A percentile compares a stretch with the other conserved stretches of the same genome.
These are phyloP conservation scores for Gisinianus flammeolus DNA, from an alignment of 2,888 invertebrate genomes.

Conservation along the genomic window DNA sequence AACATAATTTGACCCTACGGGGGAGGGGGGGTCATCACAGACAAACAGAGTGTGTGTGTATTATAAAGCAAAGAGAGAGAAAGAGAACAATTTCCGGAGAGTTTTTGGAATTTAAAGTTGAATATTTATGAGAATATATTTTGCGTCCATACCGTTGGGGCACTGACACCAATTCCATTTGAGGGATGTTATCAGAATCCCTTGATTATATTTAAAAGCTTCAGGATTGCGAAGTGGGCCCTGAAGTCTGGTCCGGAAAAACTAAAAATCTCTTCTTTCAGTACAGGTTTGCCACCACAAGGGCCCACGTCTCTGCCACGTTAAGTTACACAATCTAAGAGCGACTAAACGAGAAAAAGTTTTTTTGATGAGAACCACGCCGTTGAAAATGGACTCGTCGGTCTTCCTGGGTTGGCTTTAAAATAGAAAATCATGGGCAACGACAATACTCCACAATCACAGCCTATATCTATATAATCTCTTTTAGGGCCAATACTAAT, in stretches of 20 bases:
- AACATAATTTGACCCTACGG: no score
- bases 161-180: constrained; percentile 37
- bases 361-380: constrained; percentile 23
- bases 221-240: constrained; percentile 30
- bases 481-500: no score
- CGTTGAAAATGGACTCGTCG: constrained; percentile 29
- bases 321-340: constrained; percentile 35
- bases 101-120: no score
- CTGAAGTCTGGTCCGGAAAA: constrained; percentile 26
- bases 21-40: no score
- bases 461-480: no score
- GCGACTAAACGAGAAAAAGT: constrained; percentile 31
- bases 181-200: not conserved
- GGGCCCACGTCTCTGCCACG: constrained; percentile 33
- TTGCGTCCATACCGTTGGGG: constrained; percentile 30
- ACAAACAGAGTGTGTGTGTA: no score
- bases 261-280: not conserved
- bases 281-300: constrained; percentile 32
- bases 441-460: no score
- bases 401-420: no score
- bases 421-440: no score
- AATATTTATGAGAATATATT: not conserved
- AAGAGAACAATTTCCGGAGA: no score
- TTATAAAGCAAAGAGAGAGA: no score
- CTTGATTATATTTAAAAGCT: not conserved